phyloP scores from a whole-genome alignment of 2,797 vertebrate genomes.

The Molossus alvarezi region DNA sequence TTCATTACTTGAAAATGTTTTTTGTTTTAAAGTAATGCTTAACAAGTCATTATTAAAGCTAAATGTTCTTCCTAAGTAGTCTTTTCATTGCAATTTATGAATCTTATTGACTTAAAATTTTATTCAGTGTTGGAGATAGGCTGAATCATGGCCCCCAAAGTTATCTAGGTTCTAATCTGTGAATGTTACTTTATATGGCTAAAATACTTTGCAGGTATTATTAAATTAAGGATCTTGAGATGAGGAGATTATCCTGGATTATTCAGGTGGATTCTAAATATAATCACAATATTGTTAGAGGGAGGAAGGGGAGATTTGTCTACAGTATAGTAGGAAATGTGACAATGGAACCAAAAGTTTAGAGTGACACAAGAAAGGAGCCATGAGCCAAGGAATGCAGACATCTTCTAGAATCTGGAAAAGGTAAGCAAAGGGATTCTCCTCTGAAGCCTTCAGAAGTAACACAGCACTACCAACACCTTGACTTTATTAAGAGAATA shows the following conservation, averaged over 20 bases:
- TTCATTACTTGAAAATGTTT: neutral
- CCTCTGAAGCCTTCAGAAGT: neutral
- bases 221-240: conserved; percentile 62
- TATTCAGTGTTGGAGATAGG: conserved; percentile 36
- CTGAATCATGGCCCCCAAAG: conserved; percentile 24
- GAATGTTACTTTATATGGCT: conserved; percentile 41
- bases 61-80: conserved; percentile 29
- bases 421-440: conserved; percentile 23
- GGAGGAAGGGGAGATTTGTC: conserved; percentile 8
- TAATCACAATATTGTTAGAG: conserved; percentile 39
- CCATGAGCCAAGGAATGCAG: neutral
- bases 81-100: conserved; percentile 59
- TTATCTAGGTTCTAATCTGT: conserved; percentile 56
- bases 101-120: conserved; percentile 12
- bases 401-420: conserved; percentile 42
- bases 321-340: neutral
- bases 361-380: neutral
- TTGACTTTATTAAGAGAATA: conserved; percentile 44
- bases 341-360: conserved; percentile 33
- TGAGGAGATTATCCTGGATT: conserved; percentile 53
- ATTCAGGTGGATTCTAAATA: conserved; percentile 21
- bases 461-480: neutral
- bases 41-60: conserved; percentile 15
- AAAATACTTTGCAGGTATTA: conserved; percentile 38
- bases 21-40: conserved; percentile 22